Base-by-base conservation (phyloP, 2,888 invertebrate species). In the Penaeus monodon region DNA sequence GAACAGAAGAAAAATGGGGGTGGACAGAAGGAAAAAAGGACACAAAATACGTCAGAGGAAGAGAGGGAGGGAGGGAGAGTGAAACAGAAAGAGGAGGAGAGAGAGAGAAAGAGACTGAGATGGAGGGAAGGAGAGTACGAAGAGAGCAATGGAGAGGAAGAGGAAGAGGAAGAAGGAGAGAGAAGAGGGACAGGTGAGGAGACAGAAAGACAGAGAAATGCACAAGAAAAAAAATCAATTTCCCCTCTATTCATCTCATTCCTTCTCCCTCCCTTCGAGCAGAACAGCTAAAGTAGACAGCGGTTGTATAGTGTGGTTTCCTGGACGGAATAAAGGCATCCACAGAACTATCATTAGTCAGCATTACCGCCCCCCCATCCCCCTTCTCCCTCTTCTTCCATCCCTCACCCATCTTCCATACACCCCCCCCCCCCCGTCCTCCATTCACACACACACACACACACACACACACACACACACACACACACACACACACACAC, bases 401-500 rank as follows among this genome's bases (percentile, higher is more conserved):
- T 64, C 79, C 33, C 63, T 27, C 14, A 49, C n/a, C n/a, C 38
- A 7, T 22, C 24, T 76, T n/a, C n/a, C 76, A 33, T n/a, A 77
- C 76, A 70, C 8, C 27, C 70, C 24, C 14, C 68, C 24, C 66
- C 1, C 57, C 12, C 17, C 17, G 1, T 14, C 57, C 57, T 33
- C 63, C 29, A 79, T 65, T 65, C 38, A 22, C 44, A 80, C 80
- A 27, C 80, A 80, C 77, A 74, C 74, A 74, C 77, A 57, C 77
- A 65, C 63, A 27, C 29, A 79, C 79, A 79, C 38, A 22, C 44
- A 80, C 80, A 27, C 80, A 80, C 77, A 74, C 74, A 74, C 77
- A 57, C 77, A 57, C 80, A 66, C 80, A 66, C 80, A 80, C 38
- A 29, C 66, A 66, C 65, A 29, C 33, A 29, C 22, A 29, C 80